Base-by-base conservation (phyloP, 1,140 invertebrate genomes). In the Solen grandis region DNA sequence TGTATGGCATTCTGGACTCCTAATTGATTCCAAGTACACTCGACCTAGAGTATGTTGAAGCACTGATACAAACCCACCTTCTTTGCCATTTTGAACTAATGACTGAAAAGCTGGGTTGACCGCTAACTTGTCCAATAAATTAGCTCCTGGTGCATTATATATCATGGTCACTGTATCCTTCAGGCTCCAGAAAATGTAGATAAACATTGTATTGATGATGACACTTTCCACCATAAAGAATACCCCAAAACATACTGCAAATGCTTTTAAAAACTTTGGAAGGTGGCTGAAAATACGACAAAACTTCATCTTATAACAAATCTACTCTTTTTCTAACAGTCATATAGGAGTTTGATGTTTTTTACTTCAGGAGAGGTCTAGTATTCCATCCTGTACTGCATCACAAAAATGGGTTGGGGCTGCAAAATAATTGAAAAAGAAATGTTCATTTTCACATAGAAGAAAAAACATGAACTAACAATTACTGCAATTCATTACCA, bases 21-120 rank as follows among this genome's bases (percentile, higher is more conserved):
- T 16, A 25, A 35, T n/a, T n/a, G 36, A 41, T 66, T 33, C 77
- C 2, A 88, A 52, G 60, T 85, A 87, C 8, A 88, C 8, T 57
- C 86, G 59, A 13, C 76, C 85, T 4, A 87, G 1, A 0, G 84
- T 86, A 46, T 87, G 66, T 22, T 87, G 73, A 1, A 86, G 22
- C 13, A 85, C 5, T 22, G 46, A 54, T 29, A 70, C 41, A 82
- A 89, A 85, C 25, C 84, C 84, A 0, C 87, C 87, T 63, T 82
- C 77, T 55, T 88, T 87, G 36, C 82, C 84, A 25, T 27, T 31
- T 13, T 74, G 55, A 22, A 84, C 27, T 41, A 80, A 25, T 41
- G 60, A 59, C 27, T 35, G 59, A 29, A 78, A 66, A 13, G 10
- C 14, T 33, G 35, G 31, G 38, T 29, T 29, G 5, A 41, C 31